These are phyloP conservation scores for Dendronephthya gigantea DNA, from an alignment of 64 coral and sea anemone species.

Conservation along the genomic window DNA sequence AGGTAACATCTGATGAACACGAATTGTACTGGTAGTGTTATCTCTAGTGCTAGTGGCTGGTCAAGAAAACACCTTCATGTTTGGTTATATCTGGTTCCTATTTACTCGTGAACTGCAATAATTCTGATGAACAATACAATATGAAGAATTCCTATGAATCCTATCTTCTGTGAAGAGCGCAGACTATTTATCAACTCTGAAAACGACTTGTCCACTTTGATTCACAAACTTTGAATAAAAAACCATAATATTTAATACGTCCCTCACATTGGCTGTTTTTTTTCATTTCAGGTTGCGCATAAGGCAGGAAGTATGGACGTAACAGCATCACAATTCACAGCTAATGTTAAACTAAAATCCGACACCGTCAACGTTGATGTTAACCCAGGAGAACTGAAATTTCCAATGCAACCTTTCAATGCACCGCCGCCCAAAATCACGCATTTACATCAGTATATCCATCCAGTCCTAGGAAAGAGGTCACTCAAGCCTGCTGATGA, in stretches of 20 bases:
- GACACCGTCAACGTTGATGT: slow-evolving; percentile 7
- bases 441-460: not conserved
- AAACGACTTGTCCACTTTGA: too few species aligned
- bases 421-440: not conserved
- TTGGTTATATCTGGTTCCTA: too few species aligned
- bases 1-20: not conserved
- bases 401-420: not conserved
- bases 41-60: too few species aligned
- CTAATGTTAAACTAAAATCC: not conserved
- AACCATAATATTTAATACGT: not conserved
- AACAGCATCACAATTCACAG: not conserved
- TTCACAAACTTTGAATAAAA: too few species aligned
- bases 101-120: too few species aligned
- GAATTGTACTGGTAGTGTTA: not conserved
- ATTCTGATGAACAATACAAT: too few species aligned
- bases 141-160: too few species aligned
- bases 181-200: too few species aligned
- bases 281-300: not conserved
- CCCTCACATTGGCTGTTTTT: not conserved
- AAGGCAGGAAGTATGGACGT: not conserved
- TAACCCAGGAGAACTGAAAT: not conserved
- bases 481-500: not conserved
- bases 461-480: not conserved
- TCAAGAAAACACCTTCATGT: too few species aligned
- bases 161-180: too few species aligned